Base-by-base conservation (phyloP, 2,113 vertebrate species). In the Pogonocichla stellata region DNA sequence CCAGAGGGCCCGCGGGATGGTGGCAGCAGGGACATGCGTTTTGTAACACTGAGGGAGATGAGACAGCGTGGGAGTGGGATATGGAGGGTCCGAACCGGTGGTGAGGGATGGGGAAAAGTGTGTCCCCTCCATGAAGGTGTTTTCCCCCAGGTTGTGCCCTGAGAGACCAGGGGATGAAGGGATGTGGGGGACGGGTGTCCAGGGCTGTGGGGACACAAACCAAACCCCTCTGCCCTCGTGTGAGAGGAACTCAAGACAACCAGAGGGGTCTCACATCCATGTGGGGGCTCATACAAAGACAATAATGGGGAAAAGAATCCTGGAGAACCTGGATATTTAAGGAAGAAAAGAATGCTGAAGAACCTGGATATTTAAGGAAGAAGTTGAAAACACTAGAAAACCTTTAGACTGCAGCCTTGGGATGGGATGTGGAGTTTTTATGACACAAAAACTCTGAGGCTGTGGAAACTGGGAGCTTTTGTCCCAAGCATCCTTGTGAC, bases 31-130 rank as follows among this genome's bases (percentile, higher is more conserved):
- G 50, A 51, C 43, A 6, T 26, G 62, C 5, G 0, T 2, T 28
- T 23, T 25, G 43, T 7, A 43, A 56, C 33, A 29, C 64, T 8
- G 53, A 38, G 25, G 2, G 47, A 54, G 23, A 15, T 15, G 14
- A n/a, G 45, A 11, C 12, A 11, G 31, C 22, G 18, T 1, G 56
- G 33, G 42, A 66, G 33, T 0, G 4, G 73, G 58, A 57, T 29
- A 8, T 0, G 14, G 26, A 0, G 14, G 12, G 22, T 33, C 7
- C 19, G 2, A 53, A 7, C 1, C 0, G 0, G 9, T 13, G 57
- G 54, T 1, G 6, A 51, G 60, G 50, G 42, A 17, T 48, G 54
- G 7, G 24, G 14, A 4, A 12, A 48, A 23, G 5, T 4, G 16
- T 18, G 60, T 29, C 24, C 45, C 14, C 36, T 77, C 65, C 56